These are phyloP conservation scores for Oreotrochilus melanogaster DNA, from an alignment of 2,113 vertebrate genomes.

Conservation along the genomic window DNA sequence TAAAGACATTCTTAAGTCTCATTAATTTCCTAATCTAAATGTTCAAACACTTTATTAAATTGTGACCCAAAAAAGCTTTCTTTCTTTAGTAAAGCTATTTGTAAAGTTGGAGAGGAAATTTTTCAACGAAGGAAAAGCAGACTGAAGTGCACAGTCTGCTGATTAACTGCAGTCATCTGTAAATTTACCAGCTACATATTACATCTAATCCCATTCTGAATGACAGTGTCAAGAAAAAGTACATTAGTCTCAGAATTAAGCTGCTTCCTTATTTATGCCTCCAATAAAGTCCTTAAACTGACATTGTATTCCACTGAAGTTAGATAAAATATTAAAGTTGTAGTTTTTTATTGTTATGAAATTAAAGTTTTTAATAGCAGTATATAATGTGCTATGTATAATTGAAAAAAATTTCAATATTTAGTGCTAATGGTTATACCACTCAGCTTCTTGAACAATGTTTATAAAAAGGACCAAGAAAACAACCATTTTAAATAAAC, in stretches of 20 bases:
- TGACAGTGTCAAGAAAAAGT: not conserved
- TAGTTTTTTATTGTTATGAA: not conserved
- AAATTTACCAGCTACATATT: not conserved
- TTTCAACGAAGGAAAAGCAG: not conserved
- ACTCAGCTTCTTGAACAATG: not conserved
- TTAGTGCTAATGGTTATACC: not conserved
- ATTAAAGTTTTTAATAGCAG: not conserved
- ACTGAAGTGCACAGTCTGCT: not conserved
- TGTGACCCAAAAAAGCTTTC: not conserved
- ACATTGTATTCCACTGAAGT: not conserved
- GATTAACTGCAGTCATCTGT: not conserved
- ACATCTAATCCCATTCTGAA: not conserved
- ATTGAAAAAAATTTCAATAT: not conserved
- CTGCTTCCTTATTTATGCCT: not conserved
- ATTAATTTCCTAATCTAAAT: not conserved
- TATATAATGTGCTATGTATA: not conserved
- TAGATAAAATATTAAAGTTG: not conserved
- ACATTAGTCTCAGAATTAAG: not conserved
- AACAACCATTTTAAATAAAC: not conserved
- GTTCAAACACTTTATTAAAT: not conserved
- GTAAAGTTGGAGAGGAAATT: not conserved
- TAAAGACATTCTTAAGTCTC: not conserved
- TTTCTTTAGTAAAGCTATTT: not conserved
- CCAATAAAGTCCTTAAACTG: not conserved
- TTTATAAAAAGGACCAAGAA: not conserved